These are phyloP conservation scores for Euschistus heros DNA, from an alignment of 1,140 invertebrate genomes.

Conservation along the genomic window DNA sequence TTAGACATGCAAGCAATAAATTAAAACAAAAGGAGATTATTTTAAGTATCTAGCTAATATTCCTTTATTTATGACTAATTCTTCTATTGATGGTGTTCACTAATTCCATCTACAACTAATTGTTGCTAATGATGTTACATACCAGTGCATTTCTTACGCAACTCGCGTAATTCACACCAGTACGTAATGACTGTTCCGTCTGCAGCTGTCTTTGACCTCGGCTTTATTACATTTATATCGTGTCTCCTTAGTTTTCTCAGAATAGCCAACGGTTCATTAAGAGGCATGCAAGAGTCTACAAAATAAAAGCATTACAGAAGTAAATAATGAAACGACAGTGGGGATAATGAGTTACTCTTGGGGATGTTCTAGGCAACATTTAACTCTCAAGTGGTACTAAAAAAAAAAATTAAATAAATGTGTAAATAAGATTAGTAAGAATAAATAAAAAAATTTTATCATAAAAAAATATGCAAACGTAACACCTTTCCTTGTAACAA, in stretches of 20 bases:
- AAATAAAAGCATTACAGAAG: slow-evolving; percentile 17
- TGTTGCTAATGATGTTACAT: slow-evolving; percentile 1
- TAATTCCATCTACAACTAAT: background rate
- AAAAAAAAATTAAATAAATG: too few relatives aligned
- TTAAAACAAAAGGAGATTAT: too few relatives aligned
- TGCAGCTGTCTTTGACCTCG: slow-evolving; percentile 47
- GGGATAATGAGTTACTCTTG: background rate
- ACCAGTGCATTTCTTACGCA: slow-evolving; percentile 33
- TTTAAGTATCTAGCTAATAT: too few relatives aligned
- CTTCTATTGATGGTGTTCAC: too few relatives aligned
- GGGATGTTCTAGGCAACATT: too few relatives aligned
- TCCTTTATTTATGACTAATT: too few relatives aligned
- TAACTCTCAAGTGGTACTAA: too few relatives aligned
- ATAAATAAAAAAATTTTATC: too few relatives aligned
- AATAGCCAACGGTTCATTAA: slow-evolving; percentile 16
- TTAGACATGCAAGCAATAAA: too few relatives aligned
- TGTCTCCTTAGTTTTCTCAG: slow-evolving; percentile 20
- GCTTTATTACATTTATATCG: slow-evolving; percentile 10
- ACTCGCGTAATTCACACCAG: slow-evolving; percentile 62
- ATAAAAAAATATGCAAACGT: too few relatives aligned
- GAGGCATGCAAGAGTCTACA: slow-evolving; percentile 26
- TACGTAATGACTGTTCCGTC: slow-evolving; percentile 73
- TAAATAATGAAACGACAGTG: slow-evolving; percentile 6
- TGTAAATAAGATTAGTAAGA: too few relatives aligned
- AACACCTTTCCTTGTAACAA: too few relatives aligned